Base-by-base conservation (phyloP, 2,888 invertebrate species). In the Thumatha senex region DNA sequence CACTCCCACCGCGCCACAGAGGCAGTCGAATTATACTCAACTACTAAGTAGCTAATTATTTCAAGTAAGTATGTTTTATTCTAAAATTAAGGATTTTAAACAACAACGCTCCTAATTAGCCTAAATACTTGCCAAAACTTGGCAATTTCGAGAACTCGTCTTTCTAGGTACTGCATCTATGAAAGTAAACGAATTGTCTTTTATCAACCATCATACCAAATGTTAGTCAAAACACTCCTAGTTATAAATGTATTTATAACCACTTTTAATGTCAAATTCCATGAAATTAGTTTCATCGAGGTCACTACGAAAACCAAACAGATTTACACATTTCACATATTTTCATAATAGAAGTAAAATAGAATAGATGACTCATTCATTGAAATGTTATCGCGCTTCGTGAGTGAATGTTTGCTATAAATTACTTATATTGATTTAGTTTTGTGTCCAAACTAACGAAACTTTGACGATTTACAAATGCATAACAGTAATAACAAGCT, bases 191-290 rank as follows among this genome's bases (percentile, higher is more conserved):
- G 45, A 52, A 53, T 54, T 56, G 8, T 47, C 47, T 51, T 44
- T 44, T 42, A 38, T 29, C 30, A 11, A 30, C 8, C 5, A 35
- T n/a, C 12, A 56, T 45, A 46, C 35, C 39, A 51, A 34, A 48
- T 48, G 38, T 31, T 54, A 55, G 58, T 51, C 66, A 60, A 55
- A 62, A 66, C 46, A 64, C 53, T 51, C 40, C 49, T 43, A 46
- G 46, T 45, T 52, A 24, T 24, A 15, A 33, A 50, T 49, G 47
- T 43, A 34, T 34, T 43, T 50, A 55, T 50, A 56, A 54, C 54
- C 57, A 57, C 61, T 66, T 67, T 48, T 53, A 51, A 42, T 56
- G 55, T 54, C 49, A 56, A 30, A 40, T 51, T 48, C 43, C 45
- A 1, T 46, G 36, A 50, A 52, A 54, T 54, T 18, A 14, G 31